Base-by-base conservation (phyloP, 2,797 vertebrate genomes). In the Catharus ustulatus region DNA sequence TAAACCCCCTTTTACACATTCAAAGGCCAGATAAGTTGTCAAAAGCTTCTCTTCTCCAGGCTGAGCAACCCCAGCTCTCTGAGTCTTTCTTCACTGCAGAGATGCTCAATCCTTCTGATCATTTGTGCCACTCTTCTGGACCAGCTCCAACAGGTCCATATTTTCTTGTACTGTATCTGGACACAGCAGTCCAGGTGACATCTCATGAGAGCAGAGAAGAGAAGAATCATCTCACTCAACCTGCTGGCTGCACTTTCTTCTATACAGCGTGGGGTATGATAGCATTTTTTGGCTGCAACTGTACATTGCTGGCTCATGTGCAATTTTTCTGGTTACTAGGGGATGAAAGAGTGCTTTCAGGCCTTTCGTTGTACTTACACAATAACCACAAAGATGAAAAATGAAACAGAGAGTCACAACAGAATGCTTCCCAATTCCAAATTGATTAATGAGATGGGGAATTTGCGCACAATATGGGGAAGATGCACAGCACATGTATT, bases 21-120 rank as follows among this genome's bases (percentile, higher is more conserved):
- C 15, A 42, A 84, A 72, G 5, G 3, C 13, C 1, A 1, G 34
- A 27, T 12, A 52, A 48, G 0, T 4, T 52, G 10, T 48, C 17
- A 11, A 11, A 78, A 30, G 9, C 10, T 52, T 72, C 13, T 64
- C 21, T 73, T 83, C 45, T 48, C 27, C 63, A 73, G 12, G 17
- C 12, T 52, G 6, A 78, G 43, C 11, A 52, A 45, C 10, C 2
- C 0, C 1, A 72, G 2, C 10, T 34, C 11, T 77, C 21, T 46
- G 11, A 63, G 11, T 11, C 7, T 63, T 52, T 72, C 36, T 40
- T 72, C 30, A 75, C 0, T 40, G 13, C 14, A 91, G 30, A 75
- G 3, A 2, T 48, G 40, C 8, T 86, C 18, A 36, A 48, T 3
- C 7, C 12, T 13, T 57, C 64, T 30, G 13, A 32, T 24, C 3